Percentiles rank a stretch among this genome's conserved stretches.
Conservation (phyloP, 2,888 invertebrate genomes). For the Athrips mouffetella region DNA sequence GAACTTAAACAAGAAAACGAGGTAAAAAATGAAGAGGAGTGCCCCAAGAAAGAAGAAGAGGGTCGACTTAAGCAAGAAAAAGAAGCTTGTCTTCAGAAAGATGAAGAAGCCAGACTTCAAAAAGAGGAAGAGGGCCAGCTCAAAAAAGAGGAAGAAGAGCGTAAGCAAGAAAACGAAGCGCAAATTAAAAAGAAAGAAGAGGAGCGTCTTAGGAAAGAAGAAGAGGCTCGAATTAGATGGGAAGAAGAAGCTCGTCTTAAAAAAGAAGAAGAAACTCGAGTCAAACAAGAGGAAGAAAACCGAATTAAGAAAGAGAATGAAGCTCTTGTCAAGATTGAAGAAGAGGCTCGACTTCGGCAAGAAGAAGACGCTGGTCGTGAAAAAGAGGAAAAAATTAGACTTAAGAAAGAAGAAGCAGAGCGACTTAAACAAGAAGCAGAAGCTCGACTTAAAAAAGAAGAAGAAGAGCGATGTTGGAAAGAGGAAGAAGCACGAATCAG, state of each 20-base stretch:
- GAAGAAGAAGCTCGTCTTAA: slow-evolving; percentile 10
- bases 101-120: background rate
- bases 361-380: slow-evolving; percentile 12
- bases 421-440: slow-evolving; percentile 20
- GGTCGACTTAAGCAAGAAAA: slow-evolving; percentile 9
- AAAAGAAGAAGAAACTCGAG: slow-evolving; percentile 12
- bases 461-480: slow-evolving; percentile 16
- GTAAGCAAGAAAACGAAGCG: slow-evolving; percentile 17
- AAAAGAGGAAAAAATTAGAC: slow-evolving; percentile 9
- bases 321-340: slow-evolving; percentile 13
- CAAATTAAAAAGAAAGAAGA: slow-evolving; percentile 12
- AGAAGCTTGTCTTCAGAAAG: slow-evolving; percentile 11
- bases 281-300: slow-evolving; percentile 20
- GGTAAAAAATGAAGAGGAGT: slow-evolving; percentile 4
- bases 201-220: no score
- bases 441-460: no score
- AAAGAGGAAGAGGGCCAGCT: slow-evolving; percentile 7
- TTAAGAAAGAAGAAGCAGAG: slow-evolving; percentile 20
- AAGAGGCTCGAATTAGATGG: no score
- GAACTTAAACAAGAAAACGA: slow-evolving; percentile 11
- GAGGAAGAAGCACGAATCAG: no score
- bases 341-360: slow-evolving; percentile 18
- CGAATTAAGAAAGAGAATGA: no score
- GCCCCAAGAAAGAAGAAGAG: slow-evolving; percentile 9
- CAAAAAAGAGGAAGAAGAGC: slow-evolving; percentile 9